phyloP scores from a whole-genome alignment of 2,797 vertebrate species.

The Dipus sagitta region DNA sequence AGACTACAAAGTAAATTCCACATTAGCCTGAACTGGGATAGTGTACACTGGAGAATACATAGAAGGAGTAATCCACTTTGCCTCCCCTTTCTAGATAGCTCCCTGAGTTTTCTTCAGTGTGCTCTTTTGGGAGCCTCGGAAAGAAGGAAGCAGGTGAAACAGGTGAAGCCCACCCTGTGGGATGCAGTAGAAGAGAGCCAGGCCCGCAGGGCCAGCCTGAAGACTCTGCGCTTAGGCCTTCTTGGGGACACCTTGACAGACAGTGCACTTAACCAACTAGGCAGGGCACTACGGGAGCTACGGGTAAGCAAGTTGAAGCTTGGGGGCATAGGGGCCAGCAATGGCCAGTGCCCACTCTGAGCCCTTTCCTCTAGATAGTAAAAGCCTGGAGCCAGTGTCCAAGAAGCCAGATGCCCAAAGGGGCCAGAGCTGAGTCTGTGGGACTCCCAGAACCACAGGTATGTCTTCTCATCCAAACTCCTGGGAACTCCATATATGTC shows the following conservation, averaged over 20 bases:
- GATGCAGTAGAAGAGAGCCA: conserved; percentile 82
- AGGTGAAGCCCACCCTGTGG: conserved; percentile 86
- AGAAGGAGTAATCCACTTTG: not conserved
- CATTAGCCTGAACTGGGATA: not conserved
- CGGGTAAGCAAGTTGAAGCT: conserved; percentile 85
- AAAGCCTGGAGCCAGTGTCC: conserved; percentile 89
- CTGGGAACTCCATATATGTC: not conserved
- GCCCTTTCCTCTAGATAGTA: conserved; percentile 87
- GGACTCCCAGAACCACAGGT: conserved; percentile 51
- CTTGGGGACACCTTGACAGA: conserved; percentile 69
- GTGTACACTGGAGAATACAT: not conserved
- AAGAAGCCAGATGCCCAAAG: not conserved
- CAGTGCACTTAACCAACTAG: conserved; percentile 82
- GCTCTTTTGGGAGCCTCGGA: conserved; percentile 88
- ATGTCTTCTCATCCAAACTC: conserved; percentile 14
- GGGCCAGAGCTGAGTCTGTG: not conserved
- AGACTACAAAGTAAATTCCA: too few species aligned
- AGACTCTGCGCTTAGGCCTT: conserved; percentile 84
- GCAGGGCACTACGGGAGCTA: conserved; percentile 87
- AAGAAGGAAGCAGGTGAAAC: conserved; percentile 84
- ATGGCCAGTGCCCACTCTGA: not conserved
- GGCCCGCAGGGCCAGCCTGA: conserved; percentile 83
- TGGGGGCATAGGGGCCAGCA: not conserved
- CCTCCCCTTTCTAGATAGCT: conserved; percentile 53
- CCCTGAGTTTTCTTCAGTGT: conserved; percentile 58